Conservation (phyloP, 2,797 vertebrate species). For the Phataginus tricuspis region DNA sequence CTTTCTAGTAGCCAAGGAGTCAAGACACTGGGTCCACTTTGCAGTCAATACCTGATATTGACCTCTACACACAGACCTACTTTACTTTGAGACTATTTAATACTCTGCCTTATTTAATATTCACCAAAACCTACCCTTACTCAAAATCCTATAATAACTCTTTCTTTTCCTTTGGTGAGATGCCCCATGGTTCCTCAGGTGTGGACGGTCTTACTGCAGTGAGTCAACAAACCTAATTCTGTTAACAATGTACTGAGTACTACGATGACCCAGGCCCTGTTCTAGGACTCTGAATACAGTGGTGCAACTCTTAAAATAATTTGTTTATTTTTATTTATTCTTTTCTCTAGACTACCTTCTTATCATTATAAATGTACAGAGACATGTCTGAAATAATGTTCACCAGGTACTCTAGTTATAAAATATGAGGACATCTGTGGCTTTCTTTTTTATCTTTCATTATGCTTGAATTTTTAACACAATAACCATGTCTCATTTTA, state of each 20-base stretch:
- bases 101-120: not conserved
- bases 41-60: not conserved
- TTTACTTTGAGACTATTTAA: not conserved
- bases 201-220: not conserved
- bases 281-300: not conserved
- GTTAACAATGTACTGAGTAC: not conserved
- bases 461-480: conserved; percentile 8
- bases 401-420: not conserved
- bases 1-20: not conserved
- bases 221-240: not conserved
- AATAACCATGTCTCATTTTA: not conserved
- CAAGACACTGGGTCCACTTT: not conserved
- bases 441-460: conserved; percentile 4
- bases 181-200: not conserved
- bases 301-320: not conserved
- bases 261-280: not conserved
- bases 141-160: not conserved
- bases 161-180: not conserved
- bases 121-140: not conserved
- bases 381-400: not conserved
- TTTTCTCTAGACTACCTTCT: not conserved
- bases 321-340: not conserved
- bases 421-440: not conserved
- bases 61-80: not conserved
- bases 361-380: not conserved